These are phyloP conservation scores for Lipophrys pholis DNA, from an alignment of 2,113 vertebrate genomes.

Conservation along the genomic window DNA sequence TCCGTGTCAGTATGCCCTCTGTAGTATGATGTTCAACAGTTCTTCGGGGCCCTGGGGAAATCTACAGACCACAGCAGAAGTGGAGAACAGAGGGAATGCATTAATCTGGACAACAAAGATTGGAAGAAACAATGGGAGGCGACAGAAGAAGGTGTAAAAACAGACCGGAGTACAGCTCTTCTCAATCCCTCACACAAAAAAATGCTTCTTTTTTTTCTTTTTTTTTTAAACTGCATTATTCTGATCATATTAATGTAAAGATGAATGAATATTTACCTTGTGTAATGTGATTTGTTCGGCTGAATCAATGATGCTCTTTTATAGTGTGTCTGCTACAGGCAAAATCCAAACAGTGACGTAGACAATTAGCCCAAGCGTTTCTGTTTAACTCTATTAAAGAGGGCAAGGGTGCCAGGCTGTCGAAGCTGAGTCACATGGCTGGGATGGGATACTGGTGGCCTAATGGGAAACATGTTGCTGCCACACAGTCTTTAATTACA, in stretches of 20 bases:
- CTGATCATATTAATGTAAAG: neutral
- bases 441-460: slow-evolving; percentile 52
- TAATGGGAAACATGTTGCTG: slow-evolving; percentile 77
- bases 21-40: neutral
- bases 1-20: slow-evolving; percentile 5
- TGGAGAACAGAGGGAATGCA: neutral
- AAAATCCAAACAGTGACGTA: slow-evolving; percentile 39
- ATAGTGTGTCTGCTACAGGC: slow-evolving; percentile 12
- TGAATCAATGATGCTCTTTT: slow-evolving; percentile 5
- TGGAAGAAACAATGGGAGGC: neutral
- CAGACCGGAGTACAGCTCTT: neutral
- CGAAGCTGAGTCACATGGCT: slow-evolving; percentile 68
- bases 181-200: neutral
- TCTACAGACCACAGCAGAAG: neutral
- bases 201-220: too few species aligned
- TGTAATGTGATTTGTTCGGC: neutral
- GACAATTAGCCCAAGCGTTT: slow-evolving; percentile 57
- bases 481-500: slow-evolving; percentile 75
- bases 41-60: neutral
- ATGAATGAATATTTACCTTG: neutral
- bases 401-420: slow-evolving; percentile 31
- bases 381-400: slow-evolving; percentile 61
- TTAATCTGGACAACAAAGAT: slow-evolving; percentile 2
- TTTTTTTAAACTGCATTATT: too few species aligned
- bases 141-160: slow-evolving; percentile 9